Conservation (phyloP, 2,113 vertebrate genomes). For the Epinephelus moara region DNA sequence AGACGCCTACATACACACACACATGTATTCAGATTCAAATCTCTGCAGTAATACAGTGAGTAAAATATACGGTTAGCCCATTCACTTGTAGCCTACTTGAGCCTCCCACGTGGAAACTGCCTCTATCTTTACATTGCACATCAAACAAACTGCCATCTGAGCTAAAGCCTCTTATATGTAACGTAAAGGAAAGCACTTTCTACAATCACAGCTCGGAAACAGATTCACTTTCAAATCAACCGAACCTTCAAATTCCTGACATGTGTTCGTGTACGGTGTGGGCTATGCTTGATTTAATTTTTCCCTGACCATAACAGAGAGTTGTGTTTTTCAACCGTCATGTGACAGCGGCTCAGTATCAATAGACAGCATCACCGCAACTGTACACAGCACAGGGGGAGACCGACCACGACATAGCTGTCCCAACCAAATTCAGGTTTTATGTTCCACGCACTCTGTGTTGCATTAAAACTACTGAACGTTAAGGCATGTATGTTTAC, state of each 20-base stretch:
- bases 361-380: conserved; percentile 52
- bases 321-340: conserved; percentile 70
- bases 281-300: conserved; percentile 73
- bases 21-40: background rate
- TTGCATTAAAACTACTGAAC: background rate
- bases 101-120: conserved; percentile 22
- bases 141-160: conserved; percentile 37
- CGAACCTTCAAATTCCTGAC: conserved; percentile 74
- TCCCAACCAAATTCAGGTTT: conserved; percentile 21
- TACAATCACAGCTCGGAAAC: conserved; percentile 34
- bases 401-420: conserved; percentile 4
- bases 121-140: conserved; percentile 25
- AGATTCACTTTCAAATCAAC: conserved; percentile 70
- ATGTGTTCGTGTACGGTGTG: conserved; percentile 67
- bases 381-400: conserved; percentile 33
- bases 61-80: conserved; percentile 13
- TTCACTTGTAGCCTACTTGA: conserved; percentile 15
- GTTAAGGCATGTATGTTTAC: background rate
- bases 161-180: conserved; percentile 27
- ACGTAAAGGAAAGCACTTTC: conserved; percentile 36
- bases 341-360: conserved; percentile 66
- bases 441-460: conserved; percentile 1
- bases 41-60: conserved; percentile 7
- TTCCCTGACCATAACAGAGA: conserved; percentile 64
- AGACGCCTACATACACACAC: background rate